phyloP scores from a whole-genome alignment of 1,140 invertebrate species.

The Hylaeus volcanicus region DNA sequence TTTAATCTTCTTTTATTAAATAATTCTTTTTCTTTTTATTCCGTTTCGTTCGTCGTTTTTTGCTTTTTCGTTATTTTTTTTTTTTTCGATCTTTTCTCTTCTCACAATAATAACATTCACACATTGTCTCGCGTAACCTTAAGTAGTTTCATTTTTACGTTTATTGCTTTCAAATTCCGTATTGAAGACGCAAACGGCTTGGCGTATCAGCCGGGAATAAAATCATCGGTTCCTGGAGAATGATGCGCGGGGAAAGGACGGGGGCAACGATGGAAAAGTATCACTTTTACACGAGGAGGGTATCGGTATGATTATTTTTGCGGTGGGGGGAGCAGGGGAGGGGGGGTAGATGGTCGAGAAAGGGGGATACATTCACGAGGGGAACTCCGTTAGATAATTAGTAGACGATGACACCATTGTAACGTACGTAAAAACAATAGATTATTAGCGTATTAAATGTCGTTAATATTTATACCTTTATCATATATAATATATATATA shows the following conservation, averaged over 20 bases:
- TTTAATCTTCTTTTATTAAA: constrained; percentile 12
- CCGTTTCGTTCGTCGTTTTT: constrained; percentile 39
- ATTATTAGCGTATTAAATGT: constrained; percentile 66
- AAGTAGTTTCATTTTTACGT: constrained; percentile 66
- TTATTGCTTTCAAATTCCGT: constrained; percentile 80
- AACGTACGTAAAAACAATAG: constrained; percentile 63
- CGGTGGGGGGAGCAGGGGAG: neutral
- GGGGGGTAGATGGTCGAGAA: constrained; percentile 1
- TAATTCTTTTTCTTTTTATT: constrained; percentile 20
- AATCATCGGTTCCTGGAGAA: constrained; percentile 62
- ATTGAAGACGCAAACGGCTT: constrained; percentile 72
- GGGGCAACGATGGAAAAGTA: constrained; percentile 23
- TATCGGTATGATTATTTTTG: neutral
- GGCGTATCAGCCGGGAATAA: constrained; percentile 58
- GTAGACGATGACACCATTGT: constrained; percentile 62
- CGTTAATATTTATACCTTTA: constrained; percentile 62
- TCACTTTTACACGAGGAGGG: neutral
- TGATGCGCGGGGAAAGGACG: constrained; percentile 31
- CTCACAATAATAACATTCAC: constrained; percentile 46
- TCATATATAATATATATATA: constrained; percentile 58
- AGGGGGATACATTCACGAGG: constrained; percentile 35
- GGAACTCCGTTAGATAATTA: constrained; percentile 53
- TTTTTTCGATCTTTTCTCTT: neutral
- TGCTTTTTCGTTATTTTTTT: too few species aligned
- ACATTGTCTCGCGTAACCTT: constrained; percentile 59